Evolutionary conservation across 2,113 vertebrate genomes (phyloP), one percentile per base, ranked within the genome.

Genomic region (Merops nubicus): DNA sequence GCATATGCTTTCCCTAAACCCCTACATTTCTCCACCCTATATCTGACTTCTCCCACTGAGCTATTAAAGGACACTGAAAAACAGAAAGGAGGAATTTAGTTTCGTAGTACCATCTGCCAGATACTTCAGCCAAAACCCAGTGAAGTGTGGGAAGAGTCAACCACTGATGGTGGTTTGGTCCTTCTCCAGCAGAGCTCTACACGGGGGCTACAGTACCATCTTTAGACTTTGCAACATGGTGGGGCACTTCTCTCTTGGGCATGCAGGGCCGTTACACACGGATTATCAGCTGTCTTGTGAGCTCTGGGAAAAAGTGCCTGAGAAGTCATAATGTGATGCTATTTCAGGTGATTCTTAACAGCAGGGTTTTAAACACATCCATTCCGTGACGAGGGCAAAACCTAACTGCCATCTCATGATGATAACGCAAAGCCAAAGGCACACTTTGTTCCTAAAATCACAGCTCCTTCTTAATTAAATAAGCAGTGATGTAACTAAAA

Each of bases 391-490:
- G 69, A 92, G 33, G 73, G 79, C 43, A 73, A 89, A 86, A 68
- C 14, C 45, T 48, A 76, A 64, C 38, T 75, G 53, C 28, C 84
- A 22, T 23, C 56, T 84, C 60, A 20, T 31, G 45, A 62, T 17
- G 48, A 21, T 36, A 94, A 77, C 76, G 60, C 43, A 78, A 78
- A 88, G 78, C 63, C 85, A 76, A 91, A 68, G 83, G 51, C 92
- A 86, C 69, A 67, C 76, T 36, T 92, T 47, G 18, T 48, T 91
- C n/a, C 79, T 78, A 89, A 60, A 83, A 89, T 4, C 19, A 0
- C 81, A 48, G 57, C 89, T 92, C 40, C 48, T 85, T 84, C 88
- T 68, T 82, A 92, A 87, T 57, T 60, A 95, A 85, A 70, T 5
- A 76, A 95, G 69, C 73, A 96, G 62, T 4, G 0, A 45, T 68